Base-by-base conservation (phyloP, 1,140 invertebrate species). In the Drosophila nasuta region DNA sequence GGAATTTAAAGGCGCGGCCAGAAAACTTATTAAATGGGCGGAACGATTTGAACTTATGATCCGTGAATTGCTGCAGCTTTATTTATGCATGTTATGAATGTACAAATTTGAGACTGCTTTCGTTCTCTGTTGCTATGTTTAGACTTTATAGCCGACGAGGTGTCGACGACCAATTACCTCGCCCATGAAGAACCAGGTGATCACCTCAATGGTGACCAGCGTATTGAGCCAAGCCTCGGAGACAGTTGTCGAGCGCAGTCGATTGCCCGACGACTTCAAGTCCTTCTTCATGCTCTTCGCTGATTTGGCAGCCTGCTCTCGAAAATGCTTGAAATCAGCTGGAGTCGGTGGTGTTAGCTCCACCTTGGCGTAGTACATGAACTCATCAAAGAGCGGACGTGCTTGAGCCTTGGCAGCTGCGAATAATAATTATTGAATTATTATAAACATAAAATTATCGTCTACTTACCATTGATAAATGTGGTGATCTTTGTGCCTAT, bases 101-200 rank as follows among this genome's bases (percentile, higher is more conserved):
- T n/a, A n/a, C n/a, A 13, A 52, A 52, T 33, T 13, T n/a, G 38
- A 48, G 52, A 63, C 43, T 20, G 48, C 5, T 17, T 63, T 38
- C 52, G 41, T 38, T 41, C 6, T n/a, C 1, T 15, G 46, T 52
- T 48, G 13, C 1, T 5, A 20, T 51, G 10, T 41, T 95, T 96
- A 97, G 78, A 98, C 97, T 85, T 98, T 93, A 93, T 99, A 99
- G 77, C 97, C 98, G 77, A 98, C 94, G 81, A 99, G 70, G 82
- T 96, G 95, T 75, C 97, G 95, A 92, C 98, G 98, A 83, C 98
- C 98, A 93, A 99, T 98, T 87, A 96, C 97, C 95, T 99, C 98
- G 79, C 98, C 98, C 85, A 99, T 94, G 91, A 96, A 99, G 93
- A 99, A 99, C 97, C 98, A 99, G 92, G 96, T 97, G 25, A 95